Percentiles rank a stretch among this genome's conserved stretches.
Conservation (phyloP, 2,797 vertebrate species). For the Masticophis lateralis region DNA sequence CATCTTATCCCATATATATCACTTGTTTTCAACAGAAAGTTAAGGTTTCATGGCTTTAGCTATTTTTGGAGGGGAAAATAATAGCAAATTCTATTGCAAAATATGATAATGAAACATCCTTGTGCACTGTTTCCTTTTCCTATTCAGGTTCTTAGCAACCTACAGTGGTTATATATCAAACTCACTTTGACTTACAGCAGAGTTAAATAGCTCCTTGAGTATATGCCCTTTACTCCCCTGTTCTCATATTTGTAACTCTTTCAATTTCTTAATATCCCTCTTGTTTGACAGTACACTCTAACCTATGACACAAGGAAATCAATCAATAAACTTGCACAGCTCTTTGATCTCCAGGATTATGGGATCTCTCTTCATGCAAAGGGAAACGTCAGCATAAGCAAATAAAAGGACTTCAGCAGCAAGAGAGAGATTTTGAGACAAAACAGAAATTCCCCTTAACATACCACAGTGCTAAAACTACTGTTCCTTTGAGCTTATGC, state of each 20-base stretch:
- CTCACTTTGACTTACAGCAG: background rate
- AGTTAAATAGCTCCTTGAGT: conserved; percentile 26
- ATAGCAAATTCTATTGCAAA: background rate
- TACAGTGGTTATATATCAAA: background rate
- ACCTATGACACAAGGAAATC: conserved; percentile 55
- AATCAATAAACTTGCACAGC: conserved; percentile 43
- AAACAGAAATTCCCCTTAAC: conserved; percentile 35
- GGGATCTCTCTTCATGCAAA: conserved; percentile 56
- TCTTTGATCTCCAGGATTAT: conserved; percentile 58
- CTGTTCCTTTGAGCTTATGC: conserved; percentile 9
- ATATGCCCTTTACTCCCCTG: conserved; percentile 30
- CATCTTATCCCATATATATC: background rate
- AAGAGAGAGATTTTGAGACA: conserved; percentile 7
- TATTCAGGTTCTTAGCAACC: conserved; percentile 15
- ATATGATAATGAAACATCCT: background rate
- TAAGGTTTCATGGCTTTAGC: background rate
- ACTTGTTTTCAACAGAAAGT: background rate
- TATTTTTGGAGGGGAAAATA: background rate
- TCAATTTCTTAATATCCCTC: conserved; percentile 52
- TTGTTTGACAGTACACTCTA: conserved; percentile 44
- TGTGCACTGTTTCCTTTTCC: conserved; percentile 5
- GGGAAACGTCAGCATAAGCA: conserved; percentile 52
- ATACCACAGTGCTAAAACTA: conserved; percentile 40
- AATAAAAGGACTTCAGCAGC: conserved; percentile 46
- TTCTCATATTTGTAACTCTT: conserved; percentile 58